phyloP scores from a whole-genome alignment of 2,113 vertebrate species.

The Hippocampus mohnikei region DNA sequence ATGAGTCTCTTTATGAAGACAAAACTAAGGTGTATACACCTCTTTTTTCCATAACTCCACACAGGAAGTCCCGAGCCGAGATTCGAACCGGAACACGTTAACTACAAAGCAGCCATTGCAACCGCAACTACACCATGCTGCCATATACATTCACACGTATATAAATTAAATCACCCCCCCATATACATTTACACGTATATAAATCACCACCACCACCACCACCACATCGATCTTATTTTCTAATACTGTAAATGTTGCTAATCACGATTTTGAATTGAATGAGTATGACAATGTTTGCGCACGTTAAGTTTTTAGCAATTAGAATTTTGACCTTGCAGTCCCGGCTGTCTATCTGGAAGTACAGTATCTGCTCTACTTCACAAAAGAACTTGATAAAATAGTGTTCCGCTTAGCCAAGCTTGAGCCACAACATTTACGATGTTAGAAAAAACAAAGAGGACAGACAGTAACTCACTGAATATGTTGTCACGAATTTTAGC shows the following conservation, averaged over 20 bases:
- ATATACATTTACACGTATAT: no score
- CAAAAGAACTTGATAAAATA: constrained; percentile 4
- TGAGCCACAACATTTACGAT: neutral
- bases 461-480: neutral
- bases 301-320: neutral
- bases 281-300: neutral
- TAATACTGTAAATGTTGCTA: neutral
- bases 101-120: no score
- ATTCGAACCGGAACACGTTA: no score
- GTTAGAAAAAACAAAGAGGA: neutral
- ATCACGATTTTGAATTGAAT: neutral
- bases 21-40: no score
- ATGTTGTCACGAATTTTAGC: neutral
- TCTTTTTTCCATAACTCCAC: no score
- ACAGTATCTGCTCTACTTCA: constrained; percentile 31
- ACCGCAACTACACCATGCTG: no score
- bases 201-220: no score
- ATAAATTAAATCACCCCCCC: no score
- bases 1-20: no score
- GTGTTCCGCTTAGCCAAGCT: constrained; percentile 1
- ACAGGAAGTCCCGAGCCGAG: no score
- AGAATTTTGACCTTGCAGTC: constrained; percentile 39
- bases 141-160: no score
- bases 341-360: constrained; percentile 1
- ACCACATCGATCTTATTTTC: neutral